phyloP scores from a whole-genome alignment of 2,888 invertebrate genomes.

The Oligia fasciuncula region DNA sequence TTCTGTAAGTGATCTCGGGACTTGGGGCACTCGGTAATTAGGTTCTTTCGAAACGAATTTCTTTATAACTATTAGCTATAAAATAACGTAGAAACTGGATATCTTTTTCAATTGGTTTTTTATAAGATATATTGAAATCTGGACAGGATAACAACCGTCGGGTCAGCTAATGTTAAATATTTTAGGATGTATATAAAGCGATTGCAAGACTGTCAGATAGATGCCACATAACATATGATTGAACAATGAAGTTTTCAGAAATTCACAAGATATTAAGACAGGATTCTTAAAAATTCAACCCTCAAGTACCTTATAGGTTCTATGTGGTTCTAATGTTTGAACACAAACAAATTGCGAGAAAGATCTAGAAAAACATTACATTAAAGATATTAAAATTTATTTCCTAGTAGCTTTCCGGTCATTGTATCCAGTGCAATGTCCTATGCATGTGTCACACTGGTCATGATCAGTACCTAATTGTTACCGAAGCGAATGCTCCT shows the following conservation, averaged over 20 bases:
- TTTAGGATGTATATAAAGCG: not conserved
- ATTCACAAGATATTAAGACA: too few relatives aligned
- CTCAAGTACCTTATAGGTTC: not conserved
- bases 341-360: not conserved
- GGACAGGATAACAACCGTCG: too few relatives aligned
- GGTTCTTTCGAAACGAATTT: too few relatives aligned
- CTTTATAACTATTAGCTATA: too few relatives aligned
- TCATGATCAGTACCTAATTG: constrained; percentile 5
- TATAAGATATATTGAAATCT: too few relatives aligned
- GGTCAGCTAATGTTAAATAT: too few relatives aligned
- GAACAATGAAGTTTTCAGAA: not conserved
- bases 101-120: too few relatives aligned
- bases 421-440: constrained; percentile 3
- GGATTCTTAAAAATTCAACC: not conserved
- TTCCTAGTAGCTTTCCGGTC: not conserved
- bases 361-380: too few relatives aligned
- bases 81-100: too few relatives aligned
- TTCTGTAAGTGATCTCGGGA: too few relatives aligned
- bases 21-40: too few relatives aligned
- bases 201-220: not conserved
- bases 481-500: not conserved
- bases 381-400: not conserved
- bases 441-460: not conserved
- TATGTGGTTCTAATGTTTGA: not conserved
- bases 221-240: not conserved